These are phyloP conservation scores for Eulithis testata DNA, from an alignment of 2,888 invertebrate species.

Conservation along the genomic window DNA sequence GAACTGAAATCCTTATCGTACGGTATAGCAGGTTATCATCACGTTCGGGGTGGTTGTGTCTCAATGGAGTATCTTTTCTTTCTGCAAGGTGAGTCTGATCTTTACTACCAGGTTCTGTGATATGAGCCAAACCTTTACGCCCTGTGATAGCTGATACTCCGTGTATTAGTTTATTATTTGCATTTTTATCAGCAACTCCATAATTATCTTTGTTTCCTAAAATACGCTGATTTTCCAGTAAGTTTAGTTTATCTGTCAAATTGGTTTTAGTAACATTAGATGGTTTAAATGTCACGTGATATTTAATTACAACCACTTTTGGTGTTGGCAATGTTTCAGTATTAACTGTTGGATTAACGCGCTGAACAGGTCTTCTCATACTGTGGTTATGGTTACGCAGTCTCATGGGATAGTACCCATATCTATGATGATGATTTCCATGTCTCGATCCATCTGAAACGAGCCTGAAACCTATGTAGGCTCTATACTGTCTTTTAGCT, in stretches of 20 bases:
- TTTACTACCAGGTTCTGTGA: background rate
- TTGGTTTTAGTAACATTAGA: background rate
- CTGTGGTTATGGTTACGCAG: conserved; percentile 4
- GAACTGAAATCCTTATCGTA: conserved; percentile 24
- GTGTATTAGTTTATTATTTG: background rate
- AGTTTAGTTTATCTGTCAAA: background rate
- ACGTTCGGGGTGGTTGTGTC: conserved; percentile 10
- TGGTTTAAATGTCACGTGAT: conserved; percentile 23
- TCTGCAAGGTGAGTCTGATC: background rate
- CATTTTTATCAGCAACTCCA: conserved; percentile 6
- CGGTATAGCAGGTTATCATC: conserved; percentile 22
- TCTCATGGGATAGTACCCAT: conserved; percentile 11
- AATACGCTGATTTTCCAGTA: background rate
- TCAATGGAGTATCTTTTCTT: background rate
- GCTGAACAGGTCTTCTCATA: conserved; percentile 3
- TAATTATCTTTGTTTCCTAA: background rate
- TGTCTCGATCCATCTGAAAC: conserved; percentile 28
- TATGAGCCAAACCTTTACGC: background rate
- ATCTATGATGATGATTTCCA: conserved; percentile 19
- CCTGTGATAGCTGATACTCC: background rate
- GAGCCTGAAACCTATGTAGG: conserved; percentile 30
- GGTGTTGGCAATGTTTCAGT: background rate
- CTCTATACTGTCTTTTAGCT: conserved; percentile 27
- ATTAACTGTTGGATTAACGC: background rate
- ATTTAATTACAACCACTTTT: conserved; percentile 10